Conservation (phyloP, 2,888 invertebrate species). For the Pristionchus japonicus region DNA sequence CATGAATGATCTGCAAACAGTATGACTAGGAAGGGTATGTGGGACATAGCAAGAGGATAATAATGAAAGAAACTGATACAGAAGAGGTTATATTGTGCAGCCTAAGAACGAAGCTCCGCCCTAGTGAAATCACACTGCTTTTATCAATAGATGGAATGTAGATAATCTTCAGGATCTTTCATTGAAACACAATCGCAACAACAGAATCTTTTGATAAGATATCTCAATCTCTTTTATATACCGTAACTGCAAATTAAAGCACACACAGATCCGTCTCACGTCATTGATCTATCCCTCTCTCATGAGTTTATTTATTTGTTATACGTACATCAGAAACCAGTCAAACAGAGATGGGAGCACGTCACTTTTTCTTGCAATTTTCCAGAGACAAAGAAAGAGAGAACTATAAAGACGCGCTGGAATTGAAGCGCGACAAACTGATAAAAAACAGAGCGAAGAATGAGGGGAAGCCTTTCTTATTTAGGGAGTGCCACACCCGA, state of each 20-base stretch:
- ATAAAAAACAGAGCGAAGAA: not conserved
- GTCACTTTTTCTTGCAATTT: not conserved
- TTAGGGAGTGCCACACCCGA: slow-evolving; percentile 4
- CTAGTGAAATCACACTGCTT: not conserved
- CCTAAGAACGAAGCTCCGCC: not conserved
- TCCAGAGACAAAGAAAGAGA: not conserved
- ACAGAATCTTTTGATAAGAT: not conserved
- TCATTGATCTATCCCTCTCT: slow-evolving; percentile 17
- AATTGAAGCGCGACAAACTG: not conserved
- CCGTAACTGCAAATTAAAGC: not conserved
- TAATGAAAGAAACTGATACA: not conserved
- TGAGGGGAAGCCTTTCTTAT: not conserved
- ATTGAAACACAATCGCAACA: not conserved
- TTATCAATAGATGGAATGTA: not conserved
- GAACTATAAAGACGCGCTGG: not conserved
- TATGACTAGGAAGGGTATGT: no score
- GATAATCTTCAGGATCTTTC: not conserved
- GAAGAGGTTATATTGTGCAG: not conserved
- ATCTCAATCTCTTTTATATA: not conserved
- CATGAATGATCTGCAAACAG: no score
- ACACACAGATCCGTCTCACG: not conserved
- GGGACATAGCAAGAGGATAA: no score
- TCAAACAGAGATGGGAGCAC: not conserved
- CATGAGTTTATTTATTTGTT: slow-evolving; percentile 7
- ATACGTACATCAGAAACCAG: not conserved